Evolutionary conservation across 2,888 invertebrate genomes (phyloP).

Genomic region (Horisme vitalbata): DNA sequence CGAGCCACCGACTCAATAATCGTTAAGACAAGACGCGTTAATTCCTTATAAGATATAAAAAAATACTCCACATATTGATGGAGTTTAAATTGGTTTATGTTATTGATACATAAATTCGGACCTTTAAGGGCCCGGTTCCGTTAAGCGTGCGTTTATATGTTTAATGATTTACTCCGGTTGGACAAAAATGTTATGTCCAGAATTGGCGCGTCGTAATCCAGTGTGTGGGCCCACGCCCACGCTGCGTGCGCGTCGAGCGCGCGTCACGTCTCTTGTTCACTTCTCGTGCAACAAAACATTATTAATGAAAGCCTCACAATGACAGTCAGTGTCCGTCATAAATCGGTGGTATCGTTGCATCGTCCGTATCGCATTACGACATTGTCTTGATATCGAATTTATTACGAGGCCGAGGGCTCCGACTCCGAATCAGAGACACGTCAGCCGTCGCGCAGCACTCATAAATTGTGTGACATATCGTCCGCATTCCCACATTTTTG

Average conservation of each 20-base stretch:
- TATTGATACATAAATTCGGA: conserved; percentile 28
- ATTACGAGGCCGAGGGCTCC: conserved; percentile 49
- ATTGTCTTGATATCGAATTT: conserved; percentile 76
- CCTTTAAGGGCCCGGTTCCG: conserved; percentile 16
- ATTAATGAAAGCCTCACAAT: conserved; percentile 53
- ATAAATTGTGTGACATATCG: conserved; percentile 78
- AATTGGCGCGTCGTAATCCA: conserved; percentile 25
- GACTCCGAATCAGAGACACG: conserved; percentile 67
- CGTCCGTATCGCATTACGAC: conserved; percentile 74
- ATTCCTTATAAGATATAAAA: conserved; percentile 51
- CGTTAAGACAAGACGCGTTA: conserved; percentile 72
- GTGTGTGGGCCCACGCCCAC: conserved; percentile 27
- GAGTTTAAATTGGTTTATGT: conserved; percentile 53
- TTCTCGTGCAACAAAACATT: conserved; percentile 41
- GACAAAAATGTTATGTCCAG: conserved; percentile 23
- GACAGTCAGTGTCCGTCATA: conserved; percentile 59
- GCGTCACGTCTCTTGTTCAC: conserved; percentile 16
- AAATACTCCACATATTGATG: conserved; percentile 51
- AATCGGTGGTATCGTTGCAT: conserved; percentile 68
- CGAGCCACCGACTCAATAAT: conserved; percentile 66
- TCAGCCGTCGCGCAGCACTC: conserved; percentile 64
- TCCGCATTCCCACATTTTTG: conserved; percentile 65
- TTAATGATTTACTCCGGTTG: conserved; percentile 22
- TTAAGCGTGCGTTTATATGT: conserved; percentile 20
- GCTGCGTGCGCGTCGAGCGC: conserved; percentile 17